Evolutionary conservation across 2,888 invertebrate species (phyloP).

Genomic region (Amphipoea lucens): DNA sequence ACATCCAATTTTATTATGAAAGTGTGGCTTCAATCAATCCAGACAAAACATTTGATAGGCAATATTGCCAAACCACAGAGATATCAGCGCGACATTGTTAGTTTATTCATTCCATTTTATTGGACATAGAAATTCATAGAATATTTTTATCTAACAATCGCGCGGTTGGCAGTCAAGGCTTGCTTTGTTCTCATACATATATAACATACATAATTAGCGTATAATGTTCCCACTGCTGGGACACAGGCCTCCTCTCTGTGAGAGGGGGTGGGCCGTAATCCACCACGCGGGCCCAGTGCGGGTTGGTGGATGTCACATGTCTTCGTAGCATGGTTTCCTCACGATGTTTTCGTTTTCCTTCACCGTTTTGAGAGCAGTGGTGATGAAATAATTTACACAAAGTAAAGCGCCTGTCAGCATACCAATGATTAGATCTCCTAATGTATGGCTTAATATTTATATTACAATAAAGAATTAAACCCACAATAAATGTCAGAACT

Average conservation of each 20-base stretch:
- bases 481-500: neutral
- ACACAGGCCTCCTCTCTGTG: neutral
- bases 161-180: too few relatives aligned
- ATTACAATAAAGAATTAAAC: neutral
- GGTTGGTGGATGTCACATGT: too few relatives aligned
- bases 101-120: slow-evolving; percentile 35
- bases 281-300: too few relatives aligned
- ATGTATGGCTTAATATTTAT: too few relatives aligned
- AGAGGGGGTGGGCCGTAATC: too few relatives aligned
- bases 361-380: too few relatives aligned
- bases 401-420: too few relatives aligned
- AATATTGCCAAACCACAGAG: slow-evolving; percentile 18
- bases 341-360: too few relatives aligned
- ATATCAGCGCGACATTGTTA: neutral
- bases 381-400: too few relatives aligned
- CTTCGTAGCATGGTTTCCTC: too few relatives aligned
- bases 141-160: slow-evolving; percentile 6
- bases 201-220: neutral
- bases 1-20: slow-evolving; percentile 27
- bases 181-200: neutral
- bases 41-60: slow-evolving; percentile 10
- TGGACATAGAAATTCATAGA: slow-evolving; percentile 1
- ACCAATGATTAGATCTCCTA: too few relatives aligned
- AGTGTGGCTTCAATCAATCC: slow-evolving; percentile 36
- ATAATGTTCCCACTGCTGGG: neutral